Percentiles rank a stretch among this genome's conserved stretches.
phyloP scores from a whole-genome alignment of 2,113 vertebrate species.

The Aspiorhynchus laticeps region DNA sequence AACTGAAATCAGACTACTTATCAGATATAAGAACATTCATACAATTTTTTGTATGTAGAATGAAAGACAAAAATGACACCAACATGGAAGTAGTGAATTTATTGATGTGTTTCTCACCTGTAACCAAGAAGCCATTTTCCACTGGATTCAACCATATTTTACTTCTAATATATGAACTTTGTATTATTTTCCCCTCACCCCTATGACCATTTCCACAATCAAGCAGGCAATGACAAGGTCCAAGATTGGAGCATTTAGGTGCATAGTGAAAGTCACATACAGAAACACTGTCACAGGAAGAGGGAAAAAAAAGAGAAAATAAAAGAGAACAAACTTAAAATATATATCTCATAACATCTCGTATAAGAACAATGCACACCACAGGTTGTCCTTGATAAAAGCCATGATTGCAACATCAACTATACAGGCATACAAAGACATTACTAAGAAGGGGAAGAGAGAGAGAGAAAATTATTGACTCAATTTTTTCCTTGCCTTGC shows the following conservation, averaged over 20 bases:
- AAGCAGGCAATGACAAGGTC: slow-evolving; percentile 88
- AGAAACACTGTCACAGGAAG: slow-evolving; percentile 82
- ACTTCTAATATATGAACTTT: slow-evolving; percentile 68
- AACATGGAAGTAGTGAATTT: slow-evolving; percentile 92
- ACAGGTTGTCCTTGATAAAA: slow-evolving; percentile 88
- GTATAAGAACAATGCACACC: slow-evolving; percentile 81
- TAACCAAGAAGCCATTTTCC: slow-evolving; percentile 77
- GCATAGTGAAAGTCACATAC: slow-evolving; percentile 91
- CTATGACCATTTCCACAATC: slow-evolving; percentile 69
- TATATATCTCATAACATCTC: slow-evolving; percentile 71
- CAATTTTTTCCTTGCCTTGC: slow-evolving; percentile 58
- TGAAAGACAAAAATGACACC: slow-evolving; percentile 26
- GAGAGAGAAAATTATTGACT: slow-evolving; percentile 62
- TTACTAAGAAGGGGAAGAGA: slow-evolving; percentile 68
- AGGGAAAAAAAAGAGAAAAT: slow-evolving; percentile 69
- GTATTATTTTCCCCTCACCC: slow-evolving; percentile 65
- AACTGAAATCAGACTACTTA: not conserved
- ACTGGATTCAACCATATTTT: slow-evolving; percentile 63
- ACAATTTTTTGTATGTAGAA: not conserved
- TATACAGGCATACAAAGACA: slow-evolving; percentile 89
- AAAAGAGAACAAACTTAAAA: slow-evolving; percentile 67
- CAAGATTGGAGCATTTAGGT: slow-evolving; percentile 85
- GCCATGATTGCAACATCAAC: slow-evolving; percentile 85
- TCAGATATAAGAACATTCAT: not conserved
- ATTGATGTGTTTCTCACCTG: slow-evolving; percentile 92